These are phyloP conservation scores for Torymus tubicola DNA, from an alignment of 2,888 invertebrate genomes.

Conservation along the genomic window DNA sequence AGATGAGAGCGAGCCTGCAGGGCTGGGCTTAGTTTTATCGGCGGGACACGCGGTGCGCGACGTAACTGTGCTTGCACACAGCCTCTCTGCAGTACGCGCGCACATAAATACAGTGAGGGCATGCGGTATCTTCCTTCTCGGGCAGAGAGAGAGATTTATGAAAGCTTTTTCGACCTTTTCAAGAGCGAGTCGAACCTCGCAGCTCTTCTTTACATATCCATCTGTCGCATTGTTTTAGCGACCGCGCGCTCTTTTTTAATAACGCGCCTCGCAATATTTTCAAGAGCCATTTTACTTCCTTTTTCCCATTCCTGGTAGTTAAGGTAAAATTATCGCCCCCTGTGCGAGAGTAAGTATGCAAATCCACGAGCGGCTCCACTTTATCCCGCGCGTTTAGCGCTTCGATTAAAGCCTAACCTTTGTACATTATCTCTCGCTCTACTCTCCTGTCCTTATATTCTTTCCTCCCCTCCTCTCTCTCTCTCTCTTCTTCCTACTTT, in stretches of 20 bases:
- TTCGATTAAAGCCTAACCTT: constrained; percentile 17
- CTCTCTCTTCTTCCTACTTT: no score
- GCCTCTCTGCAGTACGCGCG: not conserved
- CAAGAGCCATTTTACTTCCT: constrained; percentile 7
- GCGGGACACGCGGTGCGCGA: not conserved
- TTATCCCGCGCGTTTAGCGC: not conserved
- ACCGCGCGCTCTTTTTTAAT: constrained; percentile 5
- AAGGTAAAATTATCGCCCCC: constrained; percentile 18
- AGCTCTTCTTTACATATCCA: not conserved
- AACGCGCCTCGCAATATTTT: constrained; percentile 24
- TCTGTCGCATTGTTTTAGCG: constrained; percentile 23
- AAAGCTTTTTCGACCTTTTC: constrained; percentile 19
- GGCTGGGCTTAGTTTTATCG: constrained; percentile 42
- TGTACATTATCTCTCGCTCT: no score
- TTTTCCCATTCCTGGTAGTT: not conserved
- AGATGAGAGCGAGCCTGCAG: constrained; percentile 37
- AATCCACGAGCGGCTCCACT: constrained; percentile 1
- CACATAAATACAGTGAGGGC: not conserved
- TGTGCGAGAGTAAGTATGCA: constrained; percentile 16
- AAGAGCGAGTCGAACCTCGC: not conserved
- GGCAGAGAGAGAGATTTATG: constrained; percentile 38
- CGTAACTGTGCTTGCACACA: constrained; percentile 15
- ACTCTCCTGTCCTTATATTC: no score
- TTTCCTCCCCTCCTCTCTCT: no score
- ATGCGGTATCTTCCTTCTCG: not conserved